These are phyloP conservation scores for Ophion slaviceki DNA, from an alignment of 2,888 invertebrate species.

Conservation along the genomic window DNA sequence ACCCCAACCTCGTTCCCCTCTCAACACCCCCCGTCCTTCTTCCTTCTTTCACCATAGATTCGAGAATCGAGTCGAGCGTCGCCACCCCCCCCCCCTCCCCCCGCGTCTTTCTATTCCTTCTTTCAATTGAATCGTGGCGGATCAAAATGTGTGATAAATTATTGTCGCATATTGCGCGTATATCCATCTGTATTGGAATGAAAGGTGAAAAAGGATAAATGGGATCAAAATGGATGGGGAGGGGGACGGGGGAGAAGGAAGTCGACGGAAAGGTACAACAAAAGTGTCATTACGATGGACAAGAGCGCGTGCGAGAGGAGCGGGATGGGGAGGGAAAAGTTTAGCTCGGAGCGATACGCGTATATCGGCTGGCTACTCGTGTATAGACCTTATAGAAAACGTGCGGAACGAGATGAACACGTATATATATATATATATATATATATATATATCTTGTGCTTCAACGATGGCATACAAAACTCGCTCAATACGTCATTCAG, in stretches of 20 bases:
- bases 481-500: slow-evolving; percentile 84
- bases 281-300: slow-evolving; percentile 51
- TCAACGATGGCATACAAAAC: slow-evolving; percentile 80
- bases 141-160: slow-evolving; percentile 61
- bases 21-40: not conserved
- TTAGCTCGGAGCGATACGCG: slow-evolving; percentile 42
- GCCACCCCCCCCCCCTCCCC: too few relatives aligned
- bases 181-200: not conserved
- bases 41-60: slow-evolving; percentile 67
- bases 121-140: slow-evolving; percentile 1
- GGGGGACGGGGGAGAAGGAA: slow-evolving; percentile 54
- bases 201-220: not conserved
- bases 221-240: not conserved
- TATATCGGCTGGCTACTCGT: not conserved
- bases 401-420: slow-evolving; percentile 75
- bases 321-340: slow-evolving; percentile 1
- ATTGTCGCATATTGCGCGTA: too few relatives aligned
- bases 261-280: slow-evolving; percentile 61
- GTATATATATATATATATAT: slow-evolving; percentile 39
- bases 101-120: too few relatives aligned
- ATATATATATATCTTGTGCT: slow-evolving; percentile 53
- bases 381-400: not conserved
- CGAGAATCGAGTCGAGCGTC: slow-evolving; percentile 75
- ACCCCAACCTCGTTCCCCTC: slow-evolving; percentile 16
- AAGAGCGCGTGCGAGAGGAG: slow-evolving; percentile 33